Evolutionary conservation across 2,888 invertebrate species (phyloP), one percentile per base, ranked within the genome.

Genomic region (Trilocha varians): DNA sequence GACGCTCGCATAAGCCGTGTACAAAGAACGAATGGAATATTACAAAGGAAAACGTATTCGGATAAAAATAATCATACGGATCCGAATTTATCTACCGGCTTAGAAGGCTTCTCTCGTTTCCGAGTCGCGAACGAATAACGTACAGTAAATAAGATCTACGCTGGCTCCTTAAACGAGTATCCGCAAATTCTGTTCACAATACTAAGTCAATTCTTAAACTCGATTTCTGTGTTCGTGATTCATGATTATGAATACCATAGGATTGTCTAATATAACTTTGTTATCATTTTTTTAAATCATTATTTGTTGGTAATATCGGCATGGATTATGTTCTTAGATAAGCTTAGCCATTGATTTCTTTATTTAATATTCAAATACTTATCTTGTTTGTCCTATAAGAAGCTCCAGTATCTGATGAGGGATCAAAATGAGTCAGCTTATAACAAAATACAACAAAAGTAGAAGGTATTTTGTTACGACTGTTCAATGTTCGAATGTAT

Each of bases 31-130:
- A 25, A 25, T 25, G 11, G 25, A 25, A 25, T 18, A 37, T 42
- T 38, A 42, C 32, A 42, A 40, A 37, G 25, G 40, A 40, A 42
- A 39, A 45, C 35, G 40, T 40, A 39, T 34, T 13, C 33, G 42
- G 42, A 38, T 45, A 45, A 42, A 40, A 38, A 42, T 38, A 45
- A 41, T 40, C 42, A 42, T 42, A 40, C 36, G 40, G 38, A 45
- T 38, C 36, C 38, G 42, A 40, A 45, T 45, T 42, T 45, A 42
- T 45, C 40, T 42, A 34, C 42, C 18, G 40, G 45, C 45, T 46
- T 43, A 46, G 45, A 25, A 17, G 39, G 38, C 43, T 46, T 38
- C 40, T 36, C 34, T 40, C 40, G 40, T 36, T 46, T 43, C 37
- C 43, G 45, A 15, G 32, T 36, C 32, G 32, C 36, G 32, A 25